phyloP scores from a whole-genome alignment of 2,888 invertebrate genomes.

The Perdita meconis region DNA sequence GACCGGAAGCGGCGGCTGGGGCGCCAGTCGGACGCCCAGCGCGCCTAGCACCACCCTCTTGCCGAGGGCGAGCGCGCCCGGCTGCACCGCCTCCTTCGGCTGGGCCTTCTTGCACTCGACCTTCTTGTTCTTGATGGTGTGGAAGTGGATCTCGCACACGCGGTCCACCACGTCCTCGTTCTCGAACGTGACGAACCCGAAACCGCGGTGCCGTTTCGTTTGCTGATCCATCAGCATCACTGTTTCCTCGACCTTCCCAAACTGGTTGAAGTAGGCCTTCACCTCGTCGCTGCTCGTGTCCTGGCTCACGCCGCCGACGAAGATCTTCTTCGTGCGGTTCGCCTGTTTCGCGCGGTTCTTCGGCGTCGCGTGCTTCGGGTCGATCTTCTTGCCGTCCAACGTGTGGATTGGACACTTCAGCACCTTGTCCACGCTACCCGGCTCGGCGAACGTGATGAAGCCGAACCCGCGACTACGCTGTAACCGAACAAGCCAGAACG shows the following conservation, averaged over 20 bases:
- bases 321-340: slow-evolving; percentile 96
- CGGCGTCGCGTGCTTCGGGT: slow-evolving; percentile 96
- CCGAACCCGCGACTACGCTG: slow-evolving; percentile 97
- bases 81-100: slow-evolving; percentile 94
- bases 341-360: slow-evolving; percentile 94
- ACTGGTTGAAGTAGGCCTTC: slow-evolving; percentile 95
- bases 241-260: slow-evolving; percentile 95
- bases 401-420: slow-evolving; percentile 95
- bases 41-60: slow-evolving; percentile 90
- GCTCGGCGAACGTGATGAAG: slow-evolving; percentile 97
- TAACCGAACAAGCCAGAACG: slow-evolving; percentile 80
- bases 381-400: slow-evolving; percentile 96
- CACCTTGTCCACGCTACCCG: slow-evolving; percentile 95
- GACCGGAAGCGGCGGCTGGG: slow-evolving; percentile 87
- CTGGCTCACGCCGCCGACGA: slow-evolving; percentile 96
- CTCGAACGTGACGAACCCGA: slow-evolving; percentile 96
- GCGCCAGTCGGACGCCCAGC: slow-evolving; percentile 88
- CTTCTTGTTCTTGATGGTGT: slow-evolving; percentile 96
- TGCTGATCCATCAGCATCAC: slow-evolving; percentile 98
- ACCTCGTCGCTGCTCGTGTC: slow-evolving; percentile 96
- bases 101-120: slow-evolving; percentile 96
- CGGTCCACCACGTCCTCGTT: slow-evolving; percentile 96
- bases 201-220: slow-evolving; percentile 95
- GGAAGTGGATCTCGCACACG: slow-evolving; percentile 97
- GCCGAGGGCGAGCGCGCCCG: slow-evolving; percentile 88